Conservation (phyloP, 2,113 vertebrate genomes). For the Xiphophorus maculatus region DNA sequence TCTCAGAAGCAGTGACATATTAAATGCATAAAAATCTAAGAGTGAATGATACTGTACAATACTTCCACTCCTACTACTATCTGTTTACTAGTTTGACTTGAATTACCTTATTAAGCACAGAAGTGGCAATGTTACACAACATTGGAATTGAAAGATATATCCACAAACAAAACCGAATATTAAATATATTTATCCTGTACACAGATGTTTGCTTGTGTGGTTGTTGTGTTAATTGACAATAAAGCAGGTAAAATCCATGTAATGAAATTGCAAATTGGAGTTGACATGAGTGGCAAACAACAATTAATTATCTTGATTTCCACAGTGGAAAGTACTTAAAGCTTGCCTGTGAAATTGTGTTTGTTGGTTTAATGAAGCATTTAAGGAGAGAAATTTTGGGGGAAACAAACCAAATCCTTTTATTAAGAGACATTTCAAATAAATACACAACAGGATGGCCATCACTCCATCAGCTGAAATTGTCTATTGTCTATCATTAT, state of each 20-base stretch:
- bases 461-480: background rate
- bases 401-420: constrained; percentile 36
- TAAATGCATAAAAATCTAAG: no score
- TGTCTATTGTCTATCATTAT: background rate
- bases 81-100: background rate
- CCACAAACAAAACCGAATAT: background rate
- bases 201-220: background rate
- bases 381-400: constrained; percentile 18
- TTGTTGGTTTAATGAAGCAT: constrained; percentile 31
- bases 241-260: constrained; percentile 11
- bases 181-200: background rate
- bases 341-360: constrained; percentile 24
- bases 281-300: constrained; percentile 20
- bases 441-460: background rate
- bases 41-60: no score
- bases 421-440: background rate
- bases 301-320: constrained; percentile 34
- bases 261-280: constrained; percentile 18
- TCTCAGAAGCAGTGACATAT: no score
- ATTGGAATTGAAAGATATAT: background rate
- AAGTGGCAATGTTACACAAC: background rate
- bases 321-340: constrained; percentile 24
- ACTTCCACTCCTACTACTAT: no score
- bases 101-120: background rate
- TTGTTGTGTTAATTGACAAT: background rate